Conservation (phyloP, 2,888 invertebrate genomes). For the Drosophila setosimentum region DNA sequence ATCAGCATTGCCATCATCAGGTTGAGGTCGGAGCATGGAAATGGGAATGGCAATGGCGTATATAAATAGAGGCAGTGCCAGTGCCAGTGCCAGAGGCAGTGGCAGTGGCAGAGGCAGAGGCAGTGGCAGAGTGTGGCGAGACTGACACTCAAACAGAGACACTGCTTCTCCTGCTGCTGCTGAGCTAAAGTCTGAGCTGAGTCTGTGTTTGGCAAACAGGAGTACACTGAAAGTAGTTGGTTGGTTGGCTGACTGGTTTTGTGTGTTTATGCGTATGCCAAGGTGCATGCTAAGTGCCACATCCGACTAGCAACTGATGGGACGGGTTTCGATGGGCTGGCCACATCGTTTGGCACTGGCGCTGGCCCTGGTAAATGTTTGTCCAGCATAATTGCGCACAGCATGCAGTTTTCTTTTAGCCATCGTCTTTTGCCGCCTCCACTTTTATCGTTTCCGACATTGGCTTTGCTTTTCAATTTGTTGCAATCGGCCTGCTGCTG, state of each 20-base stretch:
- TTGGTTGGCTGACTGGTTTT: conserved; percentile 18
- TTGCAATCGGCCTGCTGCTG: conserved; percentile 31
- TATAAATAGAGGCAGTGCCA: neutral
- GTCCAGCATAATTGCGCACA: conserved; percentile 81
- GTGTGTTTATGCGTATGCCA: conserved; percentile 61
- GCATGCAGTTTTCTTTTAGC: conserved; percentile 69
- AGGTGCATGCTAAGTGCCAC: conserved; percentile 78
- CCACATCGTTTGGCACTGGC: conserved; percentile 31
- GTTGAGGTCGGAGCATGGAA: conserved; percentile 2
- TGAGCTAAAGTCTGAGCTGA: conserved; percentile 13
- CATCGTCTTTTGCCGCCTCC: conserved; percentile 3
- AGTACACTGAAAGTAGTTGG: conserved; percentile 56
- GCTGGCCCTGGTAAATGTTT: conserved; percentile 69
- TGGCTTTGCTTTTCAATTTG: conserved; percentile 61
- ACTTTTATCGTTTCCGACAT: conserved; percentile 33
- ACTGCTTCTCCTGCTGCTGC: conserved; percentile 20
- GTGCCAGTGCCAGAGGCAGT: neutral
- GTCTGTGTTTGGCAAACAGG: conserved; percentile 71
- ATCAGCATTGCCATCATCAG: conserved; percentile 18
- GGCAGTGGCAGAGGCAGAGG: neutral
- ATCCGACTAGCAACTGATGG: conserved; percentile 18
- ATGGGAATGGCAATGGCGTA: neutral
- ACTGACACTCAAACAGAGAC: neutral
- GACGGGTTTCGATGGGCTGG: conserved; percentile 6
- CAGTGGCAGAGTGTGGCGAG: conserved; percentile 4